phyloP scores from a whole-genome alignment of 2,797 vertebrate genomes.

The Stomatorhinus walkeri region DNA sequence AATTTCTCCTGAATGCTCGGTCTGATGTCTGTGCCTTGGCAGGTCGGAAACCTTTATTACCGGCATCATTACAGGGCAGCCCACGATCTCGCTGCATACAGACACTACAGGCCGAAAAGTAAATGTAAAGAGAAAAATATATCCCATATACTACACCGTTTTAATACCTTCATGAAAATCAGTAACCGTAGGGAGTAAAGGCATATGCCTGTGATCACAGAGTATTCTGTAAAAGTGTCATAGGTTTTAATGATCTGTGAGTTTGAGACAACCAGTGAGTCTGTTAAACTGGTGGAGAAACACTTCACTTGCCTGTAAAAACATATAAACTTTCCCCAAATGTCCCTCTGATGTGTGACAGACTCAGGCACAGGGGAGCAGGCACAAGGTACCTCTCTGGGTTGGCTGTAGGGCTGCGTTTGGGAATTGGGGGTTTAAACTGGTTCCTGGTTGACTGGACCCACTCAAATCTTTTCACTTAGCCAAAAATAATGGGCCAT shows the following conservation, averaged over 20 bases:
- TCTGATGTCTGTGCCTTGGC: not conserved
- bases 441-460: slow-evolving; percentile 10
- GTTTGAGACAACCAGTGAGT: not conserved
- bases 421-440: not conserved
- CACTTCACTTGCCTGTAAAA: not conserved
- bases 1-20: not conserved
- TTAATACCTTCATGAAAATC: not conserved
- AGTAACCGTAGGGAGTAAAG: not conserved
- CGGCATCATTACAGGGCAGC: not conserved
- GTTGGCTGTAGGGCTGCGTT: not conserved
- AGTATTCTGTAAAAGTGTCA: not conserved
- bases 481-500: slow-evolving; percentile 3
- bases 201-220: not conserved
- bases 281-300: not conserved
- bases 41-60: not conserved
- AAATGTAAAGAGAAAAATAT: not conserved
- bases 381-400: not conserved
- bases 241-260: not conserved
- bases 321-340: slow-evolving; percentile 1
- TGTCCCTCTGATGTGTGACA: not conserved
- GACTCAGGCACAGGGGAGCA: not conserved
- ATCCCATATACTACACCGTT: not conserved
- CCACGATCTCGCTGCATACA: not conserved
- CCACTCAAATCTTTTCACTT: slow-evolving; percentile 1
- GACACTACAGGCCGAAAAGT: not conserved